These are phyloP conservation scores for Prionace glauca DNA, from an alignment of 2,797 vertebrate species.

Conservation along the genomic window DNA sequence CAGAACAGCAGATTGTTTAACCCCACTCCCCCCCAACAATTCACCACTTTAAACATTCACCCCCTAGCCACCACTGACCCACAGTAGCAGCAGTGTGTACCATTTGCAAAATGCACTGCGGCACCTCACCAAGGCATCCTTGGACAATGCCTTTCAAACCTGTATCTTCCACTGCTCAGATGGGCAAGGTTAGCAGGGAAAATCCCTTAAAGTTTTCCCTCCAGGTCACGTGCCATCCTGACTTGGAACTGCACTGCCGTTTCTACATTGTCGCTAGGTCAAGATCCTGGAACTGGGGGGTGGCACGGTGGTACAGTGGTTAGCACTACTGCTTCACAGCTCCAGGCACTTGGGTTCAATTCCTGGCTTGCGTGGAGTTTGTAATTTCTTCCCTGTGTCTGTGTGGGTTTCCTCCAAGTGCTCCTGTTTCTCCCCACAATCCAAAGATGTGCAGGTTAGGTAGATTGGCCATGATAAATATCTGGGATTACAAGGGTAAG, in stretches of 20 bases:
- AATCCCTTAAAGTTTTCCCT: background rate
- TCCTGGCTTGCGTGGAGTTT: no score
- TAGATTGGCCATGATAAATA: no score
- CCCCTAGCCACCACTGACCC: background rate
- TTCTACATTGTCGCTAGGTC: background rate
- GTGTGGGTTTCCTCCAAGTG: no score
- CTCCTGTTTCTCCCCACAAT: no score
- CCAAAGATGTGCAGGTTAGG: no score
- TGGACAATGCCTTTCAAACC: background rate
- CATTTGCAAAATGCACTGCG: background rate
- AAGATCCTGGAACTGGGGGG: background rate
- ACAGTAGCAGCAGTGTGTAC: background rate
- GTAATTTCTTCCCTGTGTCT: no score
- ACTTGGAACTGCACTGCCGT: background rate
- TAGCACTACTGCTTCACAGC: no score
- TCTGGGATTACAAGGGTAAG: no score
- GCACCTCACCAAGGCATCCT: background rate
- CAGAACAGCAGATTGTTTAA: background rate
- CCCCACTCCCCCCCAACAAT: background rate
- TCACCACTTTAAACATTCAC: background rate
- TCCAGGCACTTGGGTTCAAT: no score
- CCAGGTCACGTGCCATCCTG: background rate
- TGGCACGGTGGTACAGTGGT: no score
- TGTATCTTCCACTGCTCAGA: background rate
- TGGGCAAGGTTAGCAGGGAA: background rate